These are phyloP conservation scores for Erinaceus europaeus DNA, from an alignment of 2,113 vertebrate species.

Conservation along the genomic window DNA sequence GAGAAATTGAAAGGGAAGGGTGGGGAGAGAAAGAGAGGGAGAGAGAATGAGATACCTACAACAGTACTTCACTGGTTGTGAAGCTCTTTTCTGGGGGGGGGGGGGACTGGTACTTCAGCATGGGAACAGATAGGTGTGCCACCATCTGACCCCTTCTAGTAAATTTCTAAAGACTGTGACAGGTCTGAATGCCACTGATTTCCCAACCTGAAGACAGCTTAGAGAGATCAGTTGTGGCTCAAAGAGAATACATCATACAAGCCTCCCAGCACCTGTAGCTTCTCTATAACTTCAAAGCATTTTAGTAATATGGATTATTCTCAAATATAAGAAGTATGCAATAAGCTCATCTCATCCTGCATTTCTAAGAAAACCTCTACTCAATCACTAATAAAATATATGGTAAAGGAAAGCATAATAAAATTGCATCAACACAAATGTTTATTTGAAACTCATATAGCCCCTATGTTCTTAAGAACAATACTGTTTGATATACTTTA, in stretches of 20 bases:
- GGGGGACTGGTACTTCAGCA: too few species aligned
- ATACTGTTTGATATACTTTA: neutral
- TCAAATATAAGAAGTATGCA: neutral
- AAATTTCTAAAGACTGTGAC: neutral
- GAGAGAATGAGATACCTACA: too few species aligned
- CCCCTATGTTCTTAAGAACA: neutral
- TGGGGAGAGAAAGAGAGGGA: too few species aligned
- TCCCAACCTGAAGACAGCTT: neutral
- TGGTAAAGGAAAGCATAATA: neutral
- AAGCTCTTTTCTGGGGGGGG: too few species aligned
- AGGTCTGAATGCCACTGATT: neutral
- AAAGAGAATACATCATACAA: neutral
- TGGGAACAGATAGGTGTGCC: too few species aligned
- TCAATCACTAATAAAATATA: neutral
- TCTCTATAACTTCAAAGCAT: neutral
- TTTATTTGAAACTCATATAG: neutral
- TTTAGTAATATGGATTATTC: neutral
- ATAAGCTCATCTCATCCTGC: neutral
- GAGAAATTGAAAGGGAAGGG: too few species aligned
- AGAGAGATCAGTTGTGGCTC: too few species aligned
- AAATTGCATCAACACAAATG: too few species aligned
- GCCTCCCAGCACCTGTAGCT: neutral
- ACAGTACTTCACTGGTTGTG: too few species aligned
- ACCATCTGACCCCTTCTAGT: too few species aligned
- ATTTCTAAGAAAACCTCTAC: neutral